These are phyloP conservation scores for Atopsyche davidsoni DNA, from an alignment of 1,140 invertebrate genomes.

Conservation along the genomic window DNA sequence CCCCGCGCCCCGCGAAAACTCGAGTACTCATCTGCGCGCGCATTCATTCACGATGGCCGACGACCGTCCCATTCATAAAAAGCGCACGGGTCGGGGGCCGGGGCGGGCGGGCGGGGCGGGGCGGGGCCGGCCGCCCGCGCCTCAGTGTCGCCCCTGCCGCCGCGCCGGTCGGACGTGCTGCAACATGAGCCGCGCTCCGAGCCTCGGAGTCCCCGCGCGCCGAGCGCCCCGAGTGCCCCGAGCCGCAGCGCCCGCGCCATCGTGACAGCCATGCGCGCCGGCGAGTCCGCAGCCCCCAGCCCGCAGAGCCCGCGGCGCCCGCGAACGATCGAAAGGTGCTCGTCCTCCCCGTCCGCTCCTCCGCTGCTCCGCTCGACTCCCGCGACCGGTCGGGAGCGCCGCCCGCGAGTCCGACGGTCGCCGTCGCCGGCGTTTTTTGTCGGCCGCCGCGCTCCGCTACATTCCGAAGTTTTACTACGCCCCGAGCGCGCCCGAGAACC, in stretches of 20 bases:
- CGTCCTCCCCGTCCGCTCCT: neutral
- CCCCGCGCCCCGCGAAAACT: slow-evolving; percentile 19
- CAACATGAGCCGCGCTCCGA: slow-evolving; percentile 15
- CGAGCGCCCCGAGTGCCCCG: slow-evolving; percentile 9
- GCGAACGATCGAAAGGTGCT: too few species aligned
- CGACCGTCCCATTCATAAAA: slow-evolving; percentile 27
- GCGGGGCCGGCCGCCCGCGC: slow-evolving; percentile 6
- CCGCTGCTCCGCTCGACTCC: neutral
- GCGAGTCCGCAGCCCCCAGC: slow-evolving; percentile 5
- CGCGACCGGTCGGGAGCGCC: neutral
- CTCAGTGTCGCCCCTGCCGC: slow-evolving; percentile 16
- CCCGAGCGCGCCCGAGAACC: too few species aligned
- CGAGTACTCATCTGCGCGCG: slow-evolving; percentile 20
- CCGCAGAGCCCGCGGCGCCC: neutral
- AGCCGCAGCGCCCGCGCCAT: neutral
- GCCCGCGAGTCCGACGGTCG: neutral
- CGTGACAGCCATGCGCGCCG: too few species aligned
- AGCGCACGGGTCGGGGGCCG: slow-evolving; percentile 10
- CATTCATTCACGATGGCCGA: slow-evolving; percentile 28
- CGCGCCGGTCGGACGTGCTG: slow-evolving; percentile 13
- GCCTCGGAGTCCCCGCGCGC: slow-evolving; percentile 12
- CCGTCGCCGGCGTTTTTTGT: too few species aligned
- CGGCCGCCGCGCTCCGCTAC: too few species aligned
- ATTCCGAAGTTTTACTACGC: too few species aligned
- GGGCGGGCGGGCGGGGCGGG: neutral